phyloP scores from a whole-genome alignment of 2,888 invertebrate species.

The Operophtera brumata region DNA sequence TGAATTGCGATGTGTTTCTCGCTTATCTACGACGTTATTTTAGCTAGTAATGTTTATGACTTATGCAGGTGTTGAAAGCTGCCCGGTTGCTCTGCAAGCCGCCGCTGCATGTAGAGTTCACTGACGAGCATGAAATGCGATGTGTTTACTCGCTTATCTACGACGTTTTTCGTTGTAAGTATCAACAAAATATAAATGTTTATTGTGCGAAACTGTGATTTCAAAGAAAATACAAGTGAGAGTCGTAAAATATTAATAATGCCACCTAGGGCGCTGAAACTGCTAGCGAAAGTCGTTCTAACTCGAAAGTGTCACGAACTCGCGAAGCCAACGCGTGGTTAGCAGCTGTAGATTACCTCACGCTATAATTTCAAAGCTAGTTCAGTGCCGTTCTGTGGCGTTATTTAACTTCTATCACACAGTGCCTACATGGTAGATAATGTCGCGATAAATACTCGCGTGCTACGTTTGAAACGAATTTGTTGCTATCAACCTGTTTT shows the following conservation, averaged over 20 bases:
- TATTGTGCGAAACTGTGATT: neutral
- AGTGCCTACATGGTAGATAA: slow-evolving; percentile 48
- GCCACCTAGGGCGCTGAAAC: slow-evolving; percentile 27
- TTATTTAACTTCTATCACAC: slow-evolving; percentile 64
- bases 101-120: slow-evolving; percentile 71
- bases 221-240: slow-evolving; percentile 2
- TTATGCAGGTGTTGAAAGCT: slow-evolving; percentile 77
- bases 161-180: slow-evolving; percentile 87
- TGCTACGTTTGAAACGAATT: slow-evolving; percentile 40
- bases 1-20: too few relatives aligned
- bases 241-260: slow-evolving; percentile 35
- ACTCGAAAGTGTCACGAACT: slow-evolving; percentile 44
- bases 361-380: slow-evolving; percentile 50
- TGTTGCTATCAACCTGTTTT: slow-evolving; percentile 22
- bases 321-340: slow-evolving; percentile 30
- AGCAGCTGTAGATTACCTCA: slow-evolving; percentile 55
- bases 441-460: slow-evolving; percentile 54
- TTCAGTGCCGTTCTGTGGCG: slow-evolving; percentile 48
- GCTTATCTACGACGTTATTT: too few relatives aligned
- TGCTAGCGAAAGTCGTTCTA: slow-evolving; percentile 40
- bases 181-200: slow-evolving; percentile 13
- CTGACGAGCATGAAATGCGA: slow-evolving; percentile 87
- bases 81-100: slow-evolving; percentile 77
- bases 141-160: slow-evolving; percentile 87
- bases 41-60: too few relatives aligned